phyloP scores from a whole-genome alignment of 2,113 vertebrate genomes.

The Leucosticte australis region DNA sequence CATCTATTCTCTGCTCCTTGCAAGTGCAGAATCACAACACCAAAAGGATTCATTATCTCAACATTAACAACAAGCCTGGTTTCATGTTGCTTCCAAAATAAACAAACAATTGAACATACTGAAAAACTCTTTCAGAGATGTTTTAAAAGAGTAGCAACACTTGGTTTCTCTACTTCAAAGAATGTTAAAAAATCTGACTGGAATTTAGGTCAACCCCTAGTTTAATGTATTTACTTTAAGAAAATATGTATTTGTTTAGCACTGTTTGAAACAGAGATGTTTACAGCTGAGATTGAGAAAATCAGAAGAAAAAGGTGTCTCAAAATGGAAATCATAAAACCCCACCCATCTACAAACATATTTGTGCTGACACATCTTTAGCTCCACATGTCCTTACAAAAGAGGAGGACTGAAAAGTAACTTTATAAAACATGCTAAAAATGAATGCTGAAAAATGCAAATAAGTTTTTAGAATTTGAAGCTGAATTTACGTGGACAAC shows the following conservation, averaged over 20 bases:
- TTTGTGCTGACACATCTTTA: not conserved
- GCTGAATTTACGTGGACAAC: not conserved
- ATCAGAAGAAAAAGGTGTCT: not conserved
- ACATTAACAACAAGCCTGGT: not conserved
- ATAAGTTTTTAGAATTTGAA: not conserved
- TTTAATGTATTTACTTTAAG: not conserved
- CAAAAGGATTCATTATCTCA: not conserved
- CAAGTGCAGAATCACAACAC: not conserved
- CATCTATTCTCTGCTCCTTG: not conserved
- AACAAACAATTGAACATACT: not conserved
- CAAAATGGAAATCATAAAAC: not conserved
- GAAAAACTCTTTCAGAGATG: not conserved
- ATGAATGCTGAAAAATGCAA: not conserved
- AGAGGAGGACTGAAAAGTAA: not conserved
- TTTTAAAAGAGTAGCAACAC: not conserved
- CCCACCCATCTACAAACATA: not conserved
- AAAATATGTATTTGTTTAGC: not conserved
- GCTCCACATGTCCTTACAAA: not conserved
- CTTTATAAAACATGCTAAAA: not conserved
- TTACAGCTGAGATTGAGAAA: not conserved
- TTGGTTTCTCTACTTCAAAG: not conserved
- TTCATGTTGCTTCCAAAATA: not conserved
- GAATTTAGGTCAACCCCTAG: not conserved
- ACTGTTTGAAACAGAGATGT: not conserved
- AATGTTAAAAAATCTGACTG: not conserved